Percentiles rank a stretch among this genome's conserved stretches.
Conservation (phyloP, 1,140 invertebrate species). For the Grapholita molesta region DNA sequence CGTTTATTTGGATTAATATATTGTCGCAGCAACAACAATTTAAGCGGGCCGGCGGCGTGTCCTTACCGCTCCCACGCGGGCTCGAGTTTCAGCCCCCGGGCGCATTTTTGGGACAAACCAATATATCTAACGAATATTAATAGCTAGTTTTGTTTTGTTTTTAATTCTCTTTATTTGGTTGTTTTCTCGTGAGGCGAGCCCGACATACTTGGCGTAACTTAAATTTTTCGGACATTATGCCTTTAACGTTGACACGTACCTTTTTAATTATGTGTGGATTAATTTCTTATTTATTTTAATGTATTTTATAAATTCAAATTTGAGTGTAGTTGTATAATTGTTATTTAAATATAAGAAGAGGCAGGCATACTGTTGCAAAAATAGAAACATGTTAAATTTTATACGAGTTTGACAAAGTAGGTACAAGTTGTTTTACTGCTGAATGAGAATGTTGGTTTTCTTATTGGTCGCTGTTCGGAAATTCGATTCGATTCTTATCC, state of each 20-base stretch:
- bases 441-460: conserved; percentile 25
- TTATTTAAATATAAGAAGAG: not conserved
- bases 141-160: conserved; percentile 68
- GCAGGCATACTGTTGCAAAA: not conserved
- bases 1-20: conserved; percentile 47
- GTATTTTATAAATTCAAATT: no score
- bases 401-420: not conserved
- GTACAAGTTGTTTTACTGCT: not conserved
- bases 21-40: conserved; percentile 42
- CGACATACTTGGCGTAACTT: conserved; percentile 36
- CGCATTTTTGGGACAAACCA: conserved; percentile 73
- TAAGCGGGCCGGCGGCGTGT: conserved; percentile 36
- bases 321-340: no score
- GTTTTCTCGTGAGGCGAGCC: conserved; percentile 31
- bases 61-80: conserved; percentile 64
- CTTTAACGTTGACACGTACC: not conserved
- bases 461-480: conserved; percentile 53
- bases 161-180: conserved; percentile 44
- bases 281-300: no score
- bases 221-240: conserved; percentile 23
- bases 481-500: conserved; percentile 61
- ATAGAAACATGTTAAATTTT: not conserved
- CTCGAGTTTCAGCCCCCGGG: conserved; percentile 67
- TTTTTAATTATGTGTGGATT: not conserved
- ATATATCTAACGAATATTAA: conserved; percentile 77